Base-by-base conservation (phyloP, 1,140 invertebrate genomes). In the Drosophila nigromelanica region DNA sequence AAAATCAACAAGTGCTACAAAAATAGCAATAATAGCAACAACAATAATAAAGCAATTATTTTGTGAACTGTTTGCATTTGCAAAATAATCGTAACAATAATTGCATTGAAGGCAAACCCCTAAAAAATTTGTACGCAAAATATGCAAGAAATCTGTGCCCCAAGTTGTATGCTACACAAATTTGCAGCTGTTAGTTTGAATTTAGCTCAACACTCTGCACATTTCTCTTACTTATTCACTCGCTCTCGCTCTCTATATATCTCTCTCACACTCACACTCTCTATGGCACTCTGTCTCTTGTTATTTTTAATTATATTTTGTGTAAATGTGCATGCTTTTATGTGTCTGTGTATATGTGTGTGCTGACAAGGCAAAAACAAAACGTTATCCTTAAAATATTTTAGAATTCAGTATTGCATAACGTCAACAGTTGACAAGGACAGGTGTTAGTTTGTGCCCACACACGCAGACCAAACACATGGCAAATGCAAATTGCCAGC, bases 231-330 rank as follows among this genome's bases (percentile, higher is more conserved):
- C 59, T 15, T 42, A 24, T 6, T 39, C 14, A 24, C 14, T 40
- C 40, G 3, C 11, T 30, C 35, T 18, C 35, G 48, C 42, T 61
- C 10, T 21, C 35, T 60, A 14, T 39, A n/a, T 18, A 18, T 18
- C 18, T 18, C 18, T 2, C 18, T 18, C 18, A 1, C 18, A 1
- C 18, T 18, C 18, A 18, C 18, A 18, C 18, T n/a, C 12, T 21
- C 37, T 52, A 14, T 40, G 14, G 4, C 12, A 12, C 33, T 48
- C 43, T 30, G 51, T 15, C 51, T 74, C 54, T 70, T 87, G 81
- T 76, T 87, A 73, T 86, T 63, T 86, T 86, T 87, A 86, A 86
- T 86, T 86, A 82, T 86, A 87, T 78, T 86, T 86, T 45, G 12
- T n/a, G 37, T 27, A 18, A 2, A 5, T 54, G 11, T 35, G 48